Evolutionary conservation across 2,888 invertebrate species (phyloP).

Genomic region (Caenorhabditis drosophilae): DNA sequence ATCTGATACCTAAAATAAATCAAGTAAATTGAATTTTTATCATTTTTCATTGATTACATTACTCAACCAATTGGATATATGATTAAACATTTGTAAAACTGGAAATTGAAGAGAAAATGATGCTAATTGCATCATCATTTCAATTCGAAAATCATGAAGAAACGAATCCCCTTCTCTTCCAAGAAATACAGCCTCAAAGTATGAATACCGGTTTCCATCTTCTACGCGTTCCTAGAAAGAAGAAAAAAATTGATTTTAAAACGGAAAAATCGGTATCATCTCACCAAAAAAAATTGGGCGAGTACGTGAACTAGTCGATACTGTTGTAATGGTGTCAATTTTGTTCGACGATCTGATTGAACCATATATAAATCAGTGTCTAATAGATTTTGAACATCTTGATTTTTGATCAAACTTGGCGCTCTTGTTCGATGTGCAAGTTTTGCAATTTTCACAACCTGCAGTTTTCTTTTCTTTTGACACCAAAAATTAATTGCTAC

Average conservation of each 20-base stretch:
- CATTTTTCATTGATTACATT: constrained; percentile 16
- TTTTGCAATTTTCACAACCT: constrained; percentile 32
- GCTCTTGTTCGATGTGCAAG: constrained; percentile 7
- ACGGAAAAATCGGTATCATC: background rate
- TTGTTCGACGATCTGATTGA: constrained; percentile 37
- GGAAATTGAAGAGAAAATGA: constrained; percentile 47
- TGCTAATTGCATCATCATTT: constrained; percentile 27
- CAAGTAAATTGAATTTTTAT: background rate
- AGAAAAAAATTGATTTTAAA: background rate
- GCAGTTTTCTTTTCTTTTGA: background rate
- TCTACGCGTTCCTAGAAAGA: constrained; percentile 38
- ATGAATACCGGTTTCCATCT: constrained; percentile 35
- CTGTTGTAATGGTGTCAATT: constrained; percentile 40
- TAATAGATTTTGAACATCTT: constrained; percentile 40
- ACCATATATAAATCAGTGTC: constrained; percentile 49
- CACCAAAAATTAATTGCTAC: constrained; percentile 6
- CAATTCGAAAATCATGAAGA: constrained; percentile 38
- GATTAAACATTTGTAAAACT: constrained; percentile 35
- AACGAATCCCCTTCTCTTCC: constrained; percentile 41
- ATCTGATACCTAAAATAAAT: constrained; percentile 9
- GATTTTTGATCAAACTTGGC: constrained; percentile 17
- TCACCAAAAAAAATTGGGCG: constrained; percentile 41
- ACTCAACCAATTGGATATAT: constrained; percentile 42
- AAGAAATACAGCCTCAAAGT: constrained; percentile 51
- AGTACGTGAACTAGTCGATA: constrained; percentile 24